Base-by-base conservation (phyloP, 2,113 vertebrate species). In the Gobiocypris rarus region DNA sequence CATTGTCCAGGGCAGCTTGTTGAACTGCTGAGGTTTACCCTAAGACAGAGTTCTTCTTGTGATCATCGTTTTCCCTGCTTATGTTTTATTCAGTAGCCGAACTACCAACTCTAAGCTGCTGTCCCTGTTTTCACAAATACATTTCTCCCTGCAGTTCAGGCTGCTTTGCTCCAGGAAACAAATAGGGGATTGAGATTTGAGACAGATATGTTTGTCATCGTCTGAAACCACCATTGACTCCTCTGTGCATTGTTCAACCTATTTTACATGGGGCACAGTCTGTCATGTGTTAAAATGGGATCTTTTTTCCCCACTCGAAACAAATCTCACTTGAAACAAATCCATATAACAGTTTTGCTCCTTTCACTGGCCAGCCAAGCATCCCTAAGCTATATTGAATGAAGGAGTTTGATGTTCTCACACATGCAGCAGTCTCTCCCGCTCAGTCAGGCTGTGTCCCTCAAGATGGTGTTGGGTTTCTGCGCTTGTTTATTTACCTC, bases 71-170 rank as follows among this genome's bases (percentile, higher is more conserved):
- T 90, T 83, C 90, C 84, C 88, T 52, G 34, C 80, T 71, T 83
- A 90, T 92, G 89, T 90, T 92, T 92, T 88, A 93, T 93, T 92
- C 89, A 92, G 86, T 85, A 82, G 88, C 81, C 86, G 48, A 75
- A 8, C 84, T 78, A 75, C 87, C 83, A 89, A 84, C 80, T 91
- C 87, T 73, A 82, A 91, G 88, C 85, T 90, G 89, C 86, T 89
- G 90, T 89, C 85, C 85, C 82, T 24, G 17, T 89, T 86, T 45
- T 86, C 41, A 77, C 41, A 82, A 82, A 63, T 81, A 83, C 61
- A 84, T 15, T 85, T 82, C n/a, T 28, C 45, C 76, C 22, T 86
- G 83, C 6, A 5, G 48, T 71, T 41, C 84, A 81, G 54, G 79
- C 78, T 75, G 73, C 75, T 56, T 76, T 75, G 76, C 82, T 67